Evolutionary conservation across 2,888 invertebrate species (phyloP).

Genomic region (Argyresthia goedartella): DNA sequence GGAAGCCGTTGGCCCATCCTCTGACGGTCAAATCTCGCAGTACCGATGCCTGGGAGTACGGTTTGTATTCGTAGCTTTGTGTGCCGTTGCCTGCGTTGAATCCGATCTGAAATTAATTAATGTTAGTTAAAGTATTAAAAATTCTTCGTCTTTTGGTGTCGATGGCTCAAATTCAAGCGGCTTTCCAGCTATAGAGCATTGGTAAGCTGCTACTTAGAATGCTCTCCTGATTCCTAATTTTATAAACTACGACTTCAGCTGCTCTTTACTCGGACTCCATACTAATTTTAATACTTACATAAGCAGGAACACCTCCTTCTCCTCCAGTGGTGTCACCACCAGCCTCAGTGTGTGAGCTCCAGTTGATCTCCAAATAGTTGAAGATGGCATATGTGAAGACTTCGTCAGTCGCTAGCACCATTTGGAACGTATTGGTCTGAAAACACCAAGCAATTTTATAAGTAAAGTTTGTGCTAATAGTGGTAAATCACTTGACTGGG

Average conservation of each 20-base stretch:
- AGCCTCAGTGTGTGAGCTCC: constrained; percentile 93
- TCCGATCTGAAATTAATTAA: constrained; percentile 77
- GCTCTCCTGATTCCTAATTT: too few species aligned
- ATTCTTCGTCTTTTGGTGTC: too few species aligned
- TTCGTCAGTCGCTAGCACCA: constrained; percentile 93
- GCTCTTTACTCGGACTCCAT: not conserved
- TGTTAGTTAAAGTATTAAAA: not conserved
- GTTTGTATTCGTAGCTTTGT: constrained; percentile 87
- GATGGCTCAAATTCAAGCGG: too few species aligned
- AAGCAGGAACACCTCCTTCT: constrained; percentile 89
- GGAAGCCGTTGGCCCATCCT: constrained; percentile 89
- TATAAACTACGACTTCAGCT: too few species aligned
- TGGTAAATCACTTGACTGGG: constrained; percentile 50
- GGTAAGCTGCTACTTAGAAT: too few species aligned
- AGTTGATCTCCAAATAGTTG: constrained; percentile 92
- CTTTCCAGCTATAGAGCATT: too few species aligned
- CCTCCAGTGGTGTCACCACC: constrained; percentile 90
- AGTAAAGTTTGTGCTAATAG: constrained; percentile 73
- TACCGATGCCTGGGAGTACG: constrained; percentile 90
- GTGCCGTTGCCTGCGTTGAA: constrained; percentile 98
- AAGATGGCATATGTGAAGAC: constrained; percentile 95
- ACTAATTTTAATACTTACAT: constrained; percentile 77
- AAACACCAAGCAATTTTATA: constrained; percentile 9
- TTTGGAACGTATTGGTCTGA: constrained; percentile 96
- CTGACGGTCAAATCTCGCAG: constrained; percentile 85